These are phyloP conservation scores for Brachyistius frenatus DNA, from an alignment of 2,113 vertebrate species.

Conservation along the genomic window DNA sequence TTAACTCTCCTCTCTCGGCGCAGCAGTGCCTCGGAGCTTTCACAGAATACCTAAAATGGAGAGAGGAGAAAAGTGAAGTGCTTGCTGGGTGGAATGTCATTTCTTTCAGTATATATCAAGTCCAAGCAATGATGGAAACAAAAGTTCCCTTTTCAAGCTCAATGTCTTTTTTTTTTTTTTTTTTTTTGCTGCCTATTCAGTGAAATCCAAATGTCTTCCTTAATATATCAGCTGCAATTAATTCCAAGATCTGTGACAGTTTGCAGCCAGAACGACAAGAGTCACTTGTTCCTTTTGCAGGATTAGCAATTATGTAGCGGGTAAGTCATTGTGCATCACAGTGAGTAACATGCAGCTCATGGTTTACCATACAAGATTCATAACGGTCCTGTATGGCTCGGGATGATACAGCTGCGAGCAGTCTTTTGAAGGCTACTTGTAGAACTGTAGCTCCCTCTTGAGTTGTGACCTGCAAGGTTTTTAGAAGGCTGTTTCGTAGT, in stretches of 20 bases:
- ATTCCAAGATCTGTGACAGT: constrained; percentile 31
- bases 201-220: constrained; percentile 2
- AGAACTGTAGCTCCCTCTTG: constrained; percentile 23
- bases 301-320: constrained; percentile 23
- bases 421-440: constrained; percentile 38
- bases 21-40: constrained; percentile 42
- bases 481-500: constrained; percentile 8
- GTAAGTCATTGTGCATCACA: background rate
- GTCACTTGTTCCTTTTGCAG: constrained; percentile 16
- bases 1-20: constrained; percentile 55
- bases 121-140: constrained; percentile 2
- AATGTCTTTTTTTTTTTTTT: background rate
- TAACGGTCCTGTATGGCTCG: background rate
- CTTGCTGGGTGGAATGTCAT: constrained; percentile 30
- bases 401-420: constrained; percentile 11
- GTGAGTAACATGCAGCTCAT: no score
- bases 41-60: constrained; percentile 66
- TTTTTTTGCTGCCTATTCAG: background rate
- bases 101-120: constrained; percentile 21
- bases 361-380: constrained; percentile 1
- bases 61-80: constrained; percentile 49
- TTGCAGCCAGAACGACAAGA: background rate
- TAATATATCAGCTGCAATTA: background rate
- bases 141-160: background rate
- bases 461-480: constrained; percentile 40